Percentiles rank a stretch among this genome's conserved stretches.
phyloP scores from a whole-genome alignment of 2,113 vertebrate species.

The Coryphaenoides rupestris region DNA sequence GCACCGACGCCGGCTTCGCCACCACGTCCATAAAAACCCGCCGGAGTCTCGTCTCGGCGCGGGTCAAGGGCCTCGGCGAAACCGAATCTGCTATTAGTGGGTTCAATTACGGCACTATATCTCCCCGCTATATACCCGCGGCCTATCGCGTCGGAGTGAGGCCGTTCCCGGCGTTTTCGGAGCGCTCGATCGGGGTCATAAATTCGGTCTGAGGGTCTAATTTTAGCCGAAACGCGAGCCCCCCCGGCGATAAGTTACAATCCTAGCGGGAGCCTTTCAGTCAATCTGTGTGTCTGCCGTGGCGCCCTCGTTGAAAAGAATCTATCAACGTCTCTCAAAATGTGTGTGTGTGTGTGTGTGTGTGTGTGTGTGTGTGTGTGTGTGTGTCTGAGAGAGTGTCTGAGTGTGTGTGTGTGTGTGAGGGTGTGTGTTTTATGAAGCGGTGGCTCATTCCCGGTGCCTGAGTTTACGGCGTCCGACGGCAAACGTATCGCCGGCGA shows the following conservation, averaged over 20 bases:
- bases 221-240: constrained; percentile 74
- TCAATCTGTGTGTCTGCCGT: constrained; percentile 62
- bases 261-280: constrained; percentile 66
- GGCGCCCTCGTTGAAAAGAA: constrained; percentile 25
- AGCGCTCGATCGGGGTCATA: constrained; percentile 68
- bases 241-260: constrained; percentile 70
- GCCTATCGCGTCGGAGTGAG: constrained; percentile 42
- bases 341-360: constrained; percentile 13
- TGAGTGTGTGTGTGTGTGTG: no score
- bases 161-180: constrained; percentile 54
- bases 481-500: no score
- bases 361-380: constrained; percentile 14
- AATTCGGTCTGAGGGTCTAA: constrained; percentile 72
- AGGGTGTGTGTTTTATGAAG: no score
- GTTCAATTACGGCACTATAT: constrained; percentile 59
- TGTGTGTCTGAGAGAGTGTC: no score
- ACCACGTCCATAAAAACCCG: constrained; percentile 52
- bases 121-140: constrained; percentile 58
- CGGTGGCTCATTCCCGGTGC: no score
- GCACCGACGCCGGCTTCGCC: constrained; percentile 48
- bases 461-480: no score
- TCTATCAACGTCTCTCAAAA: constrained; percentile 56
- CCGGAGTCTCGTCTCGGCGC: constrained; percentile 33
- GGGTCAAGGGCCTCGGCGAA: constrained; percentile 52
- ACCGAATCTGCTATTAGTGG: constrained; percentile 55